Conservation (phyloP, 2,888 invertebrate species). For the Caenorhabditis macrosperma region DNA sequence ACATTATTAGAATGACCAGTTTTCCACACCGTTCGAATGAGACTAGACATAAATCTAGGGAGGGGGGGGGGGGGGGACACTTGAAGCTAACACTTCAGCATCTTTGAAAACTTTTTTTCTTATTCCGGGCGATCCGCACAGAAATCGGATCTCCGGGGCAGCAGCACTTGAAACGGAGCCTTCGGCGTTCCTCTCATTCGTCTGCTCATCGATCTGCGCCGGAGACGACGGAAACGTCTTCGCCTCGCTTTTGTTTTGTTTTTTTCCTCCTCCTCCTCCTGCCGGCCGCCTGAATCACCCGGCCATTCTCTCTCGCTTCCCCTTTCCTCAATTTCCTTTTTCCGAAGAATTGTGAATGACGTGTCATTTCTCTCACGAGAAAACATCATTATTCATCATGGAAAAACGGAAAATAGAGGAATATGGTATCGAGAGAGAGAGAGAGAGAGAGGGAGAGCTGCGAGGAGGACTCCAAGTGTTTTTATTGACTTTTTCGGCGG, state of each 20-base stretch:
- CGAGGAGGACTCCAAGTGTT: slow-evolving; percentile 9
- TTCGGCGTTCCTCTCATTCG: background rate
- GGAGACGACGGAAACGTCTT: slow-evolving; percentile 13
- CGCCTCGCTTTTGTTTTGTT: background rate
- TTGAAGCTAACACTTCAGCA: background rate
- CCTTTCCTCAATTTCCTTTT: slow-evolving; percentile 3
- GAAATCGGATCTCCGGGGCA: slow-evolving; percentile 9
- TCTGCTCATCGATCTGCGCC: slow-evolving; percentile 22
- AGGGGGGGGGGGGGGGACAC: background rate
- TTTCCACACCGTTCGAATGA: background rate
- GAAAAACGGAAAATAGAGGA: background rate
- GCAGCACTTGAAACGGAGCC: slow-evolving; percentile 9
- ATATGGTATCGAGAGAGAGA: background rate
- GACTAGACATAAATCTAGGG: background rate
- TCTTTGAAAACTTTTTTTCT: background rate
- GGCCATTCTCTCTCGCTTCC: slow-evolving; percentile 3
- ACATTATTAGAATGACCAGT: background rate
- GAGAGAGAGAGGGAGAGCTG: background rate
- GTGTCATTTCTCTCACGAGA: slow-evolving; percentile 9
- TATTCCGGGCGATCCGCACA: background rate
- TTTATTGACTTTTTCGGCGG: slow-evolving; percentile 21
- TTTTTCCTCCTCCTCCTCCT: slow-evolving; percentile 12
- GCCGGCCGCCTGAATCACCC: slow-evolving; percentile 30
- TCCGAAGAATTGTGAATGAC: slow-evolving; percentile 15
- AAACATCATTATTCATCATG: slow-evolving; percentile 24